Conservation (phyloP, 2,113 vertebrate species). For the Syrrhaptes paradoxus region DNA sequence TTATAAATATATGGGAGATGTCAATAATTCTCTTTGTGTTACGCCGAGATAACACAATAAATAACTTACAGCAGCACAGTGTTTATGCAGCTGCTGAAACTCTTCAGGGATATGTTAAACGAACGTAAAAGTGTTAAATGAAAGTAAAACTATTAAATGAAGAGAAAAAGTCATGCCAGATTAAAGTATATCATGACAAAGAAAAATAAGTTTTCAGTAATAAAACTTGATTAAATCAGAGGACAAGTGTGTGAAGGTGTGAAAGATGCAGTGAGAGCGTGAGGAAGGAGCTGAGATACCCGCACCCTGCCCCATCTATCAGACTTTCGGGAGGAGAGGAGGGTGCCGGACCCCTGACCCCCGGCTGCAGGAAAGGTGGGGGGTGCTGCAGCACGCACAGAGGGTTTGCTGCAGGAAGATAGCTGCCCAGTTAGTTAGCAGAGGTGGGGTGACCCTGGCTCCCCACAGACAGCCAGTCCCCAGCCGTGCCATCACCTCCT, state of each 20-base stretch:
- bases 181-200: background rate
- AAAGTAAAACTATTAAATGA: background rate
- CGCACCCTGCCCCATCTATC: background rate
- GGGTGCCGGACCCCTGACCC: accelerated
- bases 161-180: background rate
- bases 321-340: background rate
- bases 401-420: accelerated
- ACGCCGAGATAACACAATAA: background rate
- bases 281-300: too few species aligned
- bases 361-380: background rate
- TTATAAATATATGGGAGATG: background rate
- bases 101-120: background rate
- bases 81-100: background rate
- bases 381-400: accelerated
- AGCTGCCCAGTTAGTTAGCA: background rate
- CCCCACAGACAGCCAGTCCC: accelerated
- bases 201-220: background rate
- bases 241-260: accelerated
- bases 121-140: background rate
- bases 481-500: accelerated
- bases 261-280: accelerated
- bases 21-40: background rate
- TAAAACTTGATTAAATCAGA: too few species aligned
- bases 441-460: background rate
- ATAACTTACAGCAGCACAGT: background rate